Evolutionary conservation across 2,888 invertebrate species (phyloP).

Genomic region (Drosophila monieri): DNA sequence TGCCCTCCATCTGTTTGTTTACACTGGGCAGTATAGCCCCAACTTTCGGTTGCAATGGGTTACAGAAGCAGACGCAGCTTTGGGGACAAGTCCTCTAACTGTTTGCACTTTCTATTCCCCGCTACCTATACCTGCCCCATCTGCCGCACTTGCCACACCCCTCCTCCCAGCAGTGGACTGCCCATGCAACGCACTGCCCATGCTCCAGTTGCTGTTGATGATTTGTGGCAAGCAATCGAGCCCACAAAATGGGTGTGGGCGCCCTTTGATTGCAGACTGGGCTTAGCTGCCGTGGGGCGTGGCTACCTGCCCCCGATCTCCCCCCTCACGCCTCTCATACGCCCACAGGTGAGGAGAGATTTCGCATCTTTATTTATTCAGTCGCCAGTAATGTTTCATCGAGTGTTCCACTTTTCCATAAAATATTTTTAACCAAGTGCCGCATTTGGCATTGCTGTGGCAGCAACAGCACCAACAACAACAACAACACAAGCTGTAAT

Average conservation of each 20-base stretch:
- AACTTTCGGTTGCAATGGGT: slow-evolving; percentile 63
- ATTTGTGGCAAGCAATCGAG: slow-evolving; percentile 37
- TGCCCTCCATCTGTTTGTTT: slow-evolving; percentile 62
- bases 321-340: too few species aligned
- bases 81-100: slow-evolving; percentile 67
- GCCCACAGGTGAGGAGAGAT: slow-evolving; percentile 10
- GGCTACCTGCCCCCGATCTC: not conserved
- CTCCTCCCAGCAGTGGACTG: slow-evolving; percentile 1
- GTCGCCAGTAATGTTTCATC: slow-evolving; percentile 74
- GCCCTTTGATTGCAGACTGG: slow-evolving; percentile 38
- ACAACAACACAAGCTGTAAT: not conserved
- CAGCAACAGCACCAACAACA: slow-evolving; percentile 4
- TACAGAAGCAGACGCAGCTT: slow-evolving; percentile 55
- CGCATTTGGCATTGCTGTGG: slow-evolving; percentile 68
- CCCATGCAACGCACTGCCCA: slow-evolving; percentile 23
- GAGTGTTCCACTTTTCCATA: slow-evolving; percentile 82
- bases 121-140: slow-evolving; percentile 10
- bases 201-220: slow-evolving; percentile 30
- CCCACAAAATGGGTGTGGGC: slow-evolving; percentile 37
- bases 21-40: slow-evolving; percentile 57
- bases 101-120: slow-evolving; percentile 73
- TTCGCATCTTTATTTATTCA: slow-evolving; percentile 40
- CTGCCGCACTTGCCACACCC: slow-evolving; percentile 6
- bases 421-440: slow-evolving; percentile 79
- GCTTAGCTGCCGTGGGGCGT: not conserved